Base-by-base conservation (phyloP, 2,797 vertebrate genomes). In the Nyctibius grandis region DNA sequence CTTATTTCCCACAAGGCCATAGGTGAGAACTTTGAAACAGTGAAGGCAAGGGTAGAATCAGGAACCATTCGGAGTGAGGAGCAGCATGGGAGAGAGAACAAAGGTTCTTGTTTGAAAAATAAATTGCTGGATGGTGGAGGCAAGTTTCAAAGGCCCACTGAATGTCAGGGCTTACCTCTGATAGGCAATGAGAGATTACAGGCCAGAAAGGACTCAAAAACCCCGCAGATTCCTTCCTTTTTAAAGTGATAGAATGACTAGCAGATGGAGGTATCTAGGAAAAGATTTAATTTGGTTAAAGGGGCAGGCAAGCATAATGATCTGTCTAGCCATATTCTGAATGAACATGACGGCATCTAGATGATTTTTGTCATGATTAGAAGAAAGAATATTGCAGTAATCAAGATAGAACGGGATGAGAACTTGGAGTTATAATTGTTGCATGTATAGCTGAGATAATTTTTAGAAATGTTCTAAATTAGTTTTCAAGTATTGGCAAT, bases 141-240 rank as follows among this genome's bases (percentile, higher is more conserved):
- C 14, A 77, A 59, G 50, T 74, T 74, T 51, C 47, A 83, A 67
- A 81, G n/a, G 16, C 16, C 29, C n/a, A 42, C 3, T 69, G 56
- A 74, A 56, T 40, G 45, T 34, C 60, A 83, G 15, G 16, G 15
- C 18, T 93, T 63, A 84, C 5, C 59, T 63, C 36, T 70, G 20
- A 59, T n/a, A 80, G 12, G 7, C 17, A 60, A 18, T 60, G 36
- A 63, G 75, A 70, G 6, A 42, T 61, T 68, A 44, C 25, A 70
- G 21, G 22, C 17, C 19, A 79, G 31, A 79, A 95, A 72, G 8
- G 22, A 22, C 17, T 42, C 15, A 10, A n/a, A n/a, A 23, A 15
- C 0, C 0, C 0, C 5, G 14, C 15, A 17, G 13, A 68, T 47
- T 25, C 4, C 3, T 56, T 82, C 25, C 6, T 75, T 89, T 69